These are phyloP conservation scores for Neotoma lepida DNA, from an alignment of 2,113 vertebrate genomes.

Conservation along the genomic window DNA sequence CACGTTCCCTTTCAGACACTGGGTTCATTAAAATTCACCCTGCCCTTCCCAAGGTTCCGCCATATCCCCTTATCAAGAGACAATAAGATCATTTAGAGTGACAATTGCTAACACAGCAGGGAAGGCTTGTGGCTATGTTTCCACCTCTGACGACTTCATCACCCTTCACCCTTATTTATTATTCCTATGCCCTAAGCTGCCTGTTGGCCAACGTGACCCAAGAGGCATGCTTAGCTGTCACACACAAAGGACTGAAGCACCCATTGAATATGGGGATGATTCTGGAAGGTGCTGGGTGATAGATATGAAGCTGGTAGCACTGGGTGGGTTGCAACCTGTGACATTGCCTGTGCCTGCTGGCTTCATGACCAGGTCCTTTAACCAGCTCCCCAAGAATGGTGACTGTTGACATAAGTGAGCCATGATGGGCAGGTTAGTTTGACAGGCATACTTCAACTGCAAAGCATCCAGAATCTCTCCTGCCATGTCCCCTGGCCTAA, in stretches of 20 bases:
- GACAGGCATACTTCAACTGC: conserved; percentile 69
- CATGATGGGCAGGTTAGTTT: conserved; percentile 68
- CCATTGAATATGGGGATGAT: conserved; percentile 55
- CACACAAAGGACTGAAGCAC: conserved; percentile 61
- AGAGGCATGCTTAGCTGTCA: conserved; percentile 62
- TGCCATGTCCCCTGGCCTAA: conserved; percentile 85
- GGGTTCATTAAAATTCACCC: conserved; percentile 42
- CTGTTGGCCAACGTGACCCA: conserved; percentile 68
- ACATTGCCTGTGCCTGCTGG: conserved; percentile 80
- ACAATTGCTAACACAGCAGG: conserved; percentile 62
- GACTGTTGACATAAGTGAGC: conserved; percentile 59
- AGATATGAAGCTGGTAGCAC: conserved; percentile 75
- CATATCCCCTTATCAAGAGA: conserved; percentile 69
- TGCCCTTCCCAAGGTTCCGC: conserved; percentile 26
- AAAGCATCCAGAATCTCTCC: conserved; percentile 63
- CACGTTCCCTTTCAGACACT: neutral
- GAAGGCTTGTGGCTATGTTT: conserved; percentile 59
- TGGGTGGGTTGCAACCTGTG: conserved; percentile 77
- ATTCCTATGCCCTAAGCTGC: conserved; percentile 70
- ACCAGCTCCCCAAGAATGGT: conserved; percentile 54
- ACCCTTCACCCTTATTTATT: conserved; percentile 73
- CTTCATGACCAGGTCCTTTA: conserved; percentile 75
- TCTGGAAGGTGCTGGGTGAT: conserved; percentile 65
- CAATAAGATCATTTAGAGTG: conserved; percentile 70
- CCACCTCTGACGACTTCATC: conserved; percentile 76